phyloP scores from a whole-genome alignment of 2,888 invertebrate species.

The Tyria jacobaeae region DNA sequence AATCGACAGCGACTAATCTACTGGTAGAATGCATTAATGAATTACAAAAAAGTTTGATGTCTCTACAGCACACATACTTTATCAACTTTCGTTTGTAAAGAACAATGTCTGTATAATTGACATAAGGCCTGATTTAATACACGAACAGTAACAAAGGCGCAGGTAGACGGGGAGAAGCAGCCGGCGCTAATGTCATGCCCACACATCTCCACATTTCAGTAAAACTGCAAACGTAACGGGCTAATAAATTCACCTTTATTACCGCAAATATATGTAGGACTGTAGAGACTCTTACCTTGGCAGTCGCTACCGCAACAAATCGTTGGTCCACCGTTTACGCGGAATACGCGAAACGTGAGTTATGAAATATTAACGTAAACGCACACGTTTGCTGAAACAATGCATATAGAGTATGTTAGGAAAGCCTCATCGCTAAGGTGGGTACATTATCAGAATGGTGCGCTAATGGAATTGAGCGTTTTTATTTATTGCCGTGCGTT shows the following conservation, averaged over 20 bases:
- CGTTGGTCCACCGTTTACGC: constrained; percentile 69
- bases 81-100: constrained; percentile 45
- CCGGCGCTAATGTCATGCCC: constrained; percentile 70
- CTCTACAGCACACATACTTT: constrained; percentile 33
- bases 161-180: constrained; percentile 57
- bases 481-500: constrained; percentile 71
- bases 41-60: constrained; percentile 37
- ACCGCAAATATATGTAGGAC: constrained; percentile 75
- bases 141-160: constrained; percentile 48
- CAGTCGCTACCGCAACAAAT: constrained; percentile 79
- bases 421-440: constrained; percentile 62
- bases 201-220: constrained; percentile 81
- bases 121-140: constrained; percentile 57
- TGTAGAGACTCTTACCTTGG: constrained; percentile 61
- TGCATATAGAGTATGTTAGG: constrained; percentile 52
- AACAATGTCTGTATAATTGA: constrained; percentile 55
- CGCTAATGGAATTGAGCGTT: constrained; percentile 72
- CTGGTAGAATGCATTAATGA: constrained; percentile 27
- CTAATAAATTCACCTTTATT: constrained; percentile 85
- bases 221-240: constrained; percentile 83
- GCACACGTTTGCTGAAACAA: constrained; percentile 69
- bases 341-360: constrained; percentile 68
- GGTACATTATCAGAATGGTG: constrained; percentile 72
- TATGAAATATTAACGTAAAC: constrained; percentile 77
- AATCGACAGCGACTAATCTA: not conserved